Percentiles rank a stretch among this genome's conserved stretches.
Evolutionary conservation across 1,140 invertebrate species (phyloP).

Genomic region (Neoseiulus cucumeris): DNA sequence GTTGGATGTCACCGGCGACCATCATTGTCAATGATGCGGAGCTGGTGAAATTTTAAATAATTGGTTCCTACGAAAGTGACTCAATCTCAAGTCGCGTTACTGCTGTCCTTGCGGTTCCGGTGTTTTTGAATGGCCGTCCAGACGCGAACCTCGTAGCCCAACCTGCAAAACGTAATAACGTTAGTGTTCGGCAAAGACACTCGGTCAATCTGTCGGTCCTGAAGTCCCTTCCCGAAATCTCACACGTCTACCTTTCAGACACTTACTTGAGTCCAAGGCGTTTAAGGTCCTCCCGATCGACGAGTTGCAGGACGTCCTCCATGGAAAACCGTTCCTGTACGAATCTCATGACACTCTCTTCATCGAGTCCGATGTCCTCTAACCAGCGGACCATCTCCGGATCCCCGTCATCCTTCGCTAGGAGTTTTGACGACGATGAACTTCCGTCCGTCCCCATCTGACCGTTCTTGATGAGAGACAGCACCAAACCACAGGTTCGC

Average conservation of each 20-base stretch:
- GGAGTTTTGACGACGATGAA: conserved; percentile 14
- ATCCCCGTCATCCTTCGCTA: conserved; percentile 19
- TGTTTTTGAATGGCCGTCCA: conserved; percentile 14
- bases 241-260: neutral
- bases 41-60: too few species aligned
- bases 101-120: neutral
- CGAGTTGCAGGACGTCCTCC: conserved; percentile 48
- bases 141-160: conserved; percentile 15
- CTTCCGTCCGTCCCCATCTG: conserved; percentile 6
- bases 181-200: too few species aligned
- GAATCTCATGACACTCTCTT: conserved; percentile 34
- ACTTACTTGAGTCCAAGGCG: conserved; percentile 45
- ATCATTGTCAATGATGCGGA: too few species aligned
- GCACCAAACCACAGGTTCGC: conserved; percentile 7
- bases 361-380: conserved; percentile 22
- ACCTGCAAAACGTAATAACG: neutral
- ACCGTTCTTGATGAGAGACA: neutral
- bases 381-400: conserved; percentile 26
- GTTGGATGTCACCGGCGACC: too few species aligned
- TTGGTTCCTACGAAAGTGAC: too few species aligned
- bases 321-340: conserved; percentile 51
- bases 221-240: too few species aligned
- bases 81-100: too few species aligned
- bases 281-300: conserved; percentile 51
- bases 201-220: too few species aligned